Base-by-base conservation (phyloP, 2,888 invertebrate species). In the Nymphalis urticae region DNA sequence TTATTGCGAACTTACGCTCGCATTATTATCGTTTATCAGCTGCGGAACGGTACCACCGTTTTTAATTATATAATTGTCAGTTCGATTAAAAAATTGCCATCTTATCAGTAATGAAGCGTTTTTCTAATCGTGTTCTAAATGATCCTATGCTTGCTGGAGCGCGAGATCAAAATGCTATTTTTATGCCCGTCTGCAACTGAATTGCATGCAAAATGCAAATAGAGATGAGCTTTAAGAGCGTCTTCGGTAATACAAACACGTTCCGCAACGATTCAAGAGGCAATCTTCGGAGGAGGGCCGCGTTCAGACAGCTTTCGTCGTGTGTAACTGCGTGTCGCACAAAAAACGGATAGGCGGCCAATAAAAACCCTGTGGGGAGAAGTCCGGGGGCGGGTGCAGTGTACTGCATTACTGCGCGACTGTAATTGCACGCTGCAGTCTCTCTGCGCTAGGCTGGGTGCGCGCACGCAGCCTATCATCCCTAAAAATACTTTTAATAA, bases 321-420 rank as follows among this genome's bases (percentile, higher is more conserved):
- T 85, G 89, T 87, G 86, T 88, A 84, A 87, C 88, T 88, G 85
- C 83, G 83, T 86, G 84, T 79, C 75, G 80, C 74, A 87, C 87
- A 91, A 92, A 92, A 92, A 92, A 92, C 79, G 87, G 83, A 88
- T 88, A 89, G 88, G 84, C 89, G 84, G 82, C 90, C 89, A 91
- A 91, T 91, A 91, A 92, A 92, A 92, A 88, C 85, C 88, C 86
- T 77, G 88, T 87, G 86, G 88, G 88, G 90, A 86, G 88, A 83
- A 85, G 86, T 74, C 77, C 90, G 89, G 91, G 90, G 90, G 90
- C 89, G 89, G 88, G 78, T 81, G 88, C 85, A 83, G 77, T 79
- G 86, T 83, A 81, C 79, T 81, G 86, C 83, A 82, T 79, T 81
- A 81, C 80, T 82, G 78, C 79, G 82, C 81, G 85, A 77, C 81